Conservation (phyloP, 2,888 invertebrate species). For the Polymixis lichenea region DNA sequence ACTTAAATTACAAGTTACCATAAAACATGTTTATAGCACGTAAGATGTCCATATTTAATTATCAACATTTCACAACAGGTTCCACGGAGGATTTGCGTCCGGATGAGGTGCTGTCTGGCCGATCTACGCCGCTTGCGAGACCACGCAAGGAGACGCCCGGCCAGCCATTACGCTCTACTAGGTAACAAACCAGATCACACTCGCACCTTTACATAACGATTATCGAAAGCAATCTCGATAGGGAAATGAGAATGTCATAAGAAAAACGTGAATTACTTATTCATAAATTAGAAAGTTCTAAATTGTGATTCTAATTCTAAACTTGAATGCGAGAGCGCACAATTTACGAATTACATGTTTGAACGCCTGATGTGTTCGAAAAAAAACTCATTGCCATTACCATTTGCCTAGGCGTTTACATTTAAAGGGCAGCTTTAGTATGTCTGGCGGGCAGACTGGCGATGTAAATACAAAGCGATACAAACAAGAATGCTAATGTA, state of each 20-base stretch:
- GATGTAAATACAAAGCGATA: slow-evolving; percentile 30
- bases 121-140: slow-evolving; percentile 92
- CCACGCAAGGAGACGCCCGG: slow-evolving; percentile 92
- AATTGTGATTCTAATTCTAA: slow-evolving; percentile 39
- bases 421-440: slow-evolving; percentile 23
- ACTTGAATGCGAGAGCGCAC: neutral
- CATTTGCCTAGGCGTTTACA: slow-evolving; percentile 57
- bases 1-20: slow-evolving; percentile 39
- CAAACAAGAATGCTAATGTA: slow-evolving; percentile 22
- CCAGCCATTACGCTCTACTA: slow-evolving; percentile 92
- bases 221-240: slow-evolving; percentile 41
- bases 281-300: slow-evolving; percentile 60
- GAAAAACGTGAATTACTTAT: slow-evolving; percentile 49
- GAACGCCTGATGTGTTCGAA: slow-evolving; percentile 34
- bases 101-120: slow-evolving; percentile 90
- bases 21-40: slow-evolving; percentile 42
- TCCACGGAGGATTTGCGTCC: slow-evolving; percentile 87
- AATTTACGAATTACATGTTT: slow-evolving; percentile 15
- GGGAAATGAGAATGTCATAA: slow-evolving; percentile 52
- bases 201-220: slow-evolving; percentile 50
- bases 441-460: slow-evolving; percentile 13
- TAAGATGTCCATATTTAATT: slow-evolving; percentile 52
- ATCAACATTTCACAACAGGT: slow-evolving; percentile 73
- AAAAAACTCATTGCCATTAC: slow-evolving; percentile 46
- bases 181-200: slow-evolving; percentile 78